A percentile compares a stretch with the other conserved stretches of the same genome.
Evolutionary conservation across 2,797 vertebrate genomes (phyloP).

Genomic region (Poecile montanus): DNA sequence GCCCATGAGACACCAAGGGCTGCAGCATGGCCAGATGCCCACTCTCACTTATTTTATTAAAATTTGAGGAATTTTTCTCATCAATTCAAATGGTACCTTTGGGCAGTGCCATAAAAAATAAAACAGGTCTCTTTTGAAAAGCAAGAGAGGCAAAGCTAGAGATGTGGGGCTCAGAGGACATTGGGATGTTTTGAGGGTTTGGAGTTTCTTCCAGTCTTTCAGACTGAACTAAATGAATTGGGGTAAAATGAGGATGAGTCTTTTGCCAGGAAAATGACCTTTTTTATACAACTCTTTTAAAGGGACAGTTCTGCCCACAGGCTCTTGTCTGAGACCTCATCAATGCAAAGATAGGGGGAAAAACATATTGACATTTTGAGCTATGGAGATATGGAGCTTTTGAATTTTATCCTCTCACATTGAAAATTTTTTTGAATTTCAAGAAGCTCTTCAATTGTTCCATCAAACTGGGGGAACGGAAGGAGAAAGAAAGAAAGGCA

Average conservation of each 20-base stretch:
- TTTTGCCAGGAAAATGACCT: neutral
- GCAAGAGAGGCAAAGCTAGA: neutral
- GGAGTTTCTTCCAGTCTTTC: neutral
- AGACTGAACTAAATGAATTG: neutral
- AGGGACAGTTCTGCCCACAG: neutral
- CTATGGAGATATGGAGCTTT: neutral
- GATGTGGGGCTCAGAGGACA: neutral
- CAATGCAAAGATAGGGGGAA: neutral
- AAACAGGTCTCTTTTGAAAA: neutral
- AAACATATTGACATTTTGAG: neutral
- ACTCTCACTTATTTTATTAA: neutral
- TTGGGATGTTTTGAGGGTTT: neutral
- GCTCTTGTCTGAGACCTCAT: neutral
- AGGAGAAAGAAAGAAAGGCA: neutral
- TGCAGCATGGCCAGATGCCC: neutral
- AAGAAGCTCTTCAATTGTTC: neutral
- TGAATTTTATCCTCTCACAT: neutral
- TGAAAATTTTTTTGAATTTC: neutral
- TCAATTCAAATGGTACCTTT: neutral
- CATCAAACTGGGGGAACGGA: neutral
- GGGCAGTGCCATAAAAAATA: neutral
- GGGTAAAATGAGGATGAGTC: neutral
- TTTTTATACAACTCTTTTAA: neutral
- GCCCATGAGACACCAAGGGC: rapidly evolving
- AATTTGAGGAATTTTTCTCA: neutral